These are phyloP conservation scores for Hippasteria phrygiana DNA, from an alignment of 53 echinoderm and acorn worm species.

Conservation along the genomic window DNA sequence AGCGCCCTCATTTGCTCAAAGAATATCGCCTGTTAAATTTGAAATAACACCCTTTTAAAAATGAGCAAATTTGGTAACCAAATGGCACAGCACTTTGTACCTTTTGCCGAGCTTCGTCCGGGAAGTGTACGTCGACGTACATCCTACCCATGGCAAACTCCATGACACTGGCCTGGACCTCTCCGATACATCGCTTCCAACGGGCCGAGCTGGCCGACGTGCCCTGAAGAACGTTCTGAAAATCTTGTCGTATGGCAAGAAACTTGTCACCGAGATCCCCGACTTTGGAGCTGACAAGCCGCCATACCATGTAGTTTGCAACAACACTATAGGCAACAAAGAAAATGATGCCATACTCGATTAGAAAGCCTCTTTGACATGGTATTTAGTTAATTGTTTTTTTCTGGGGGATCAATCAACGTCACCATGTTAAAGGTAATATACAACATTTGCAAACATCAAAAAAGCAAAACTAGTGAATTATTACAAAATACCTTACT, in stretches of 20 bases:
- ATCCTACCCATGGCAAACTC: slow-evolving; percentile 84
- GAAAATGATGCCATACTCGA: not conserved
- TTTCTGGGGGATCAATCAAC: no score
- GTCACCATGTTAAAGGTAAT: no score
- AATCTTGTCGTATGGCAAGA: slow-evolving; percentile 68
- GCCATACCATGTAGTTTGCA: slow-evolving; percentile 87
- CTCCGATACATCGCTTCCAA: slow-evolving; percentile 75
- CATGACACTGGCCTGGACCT: slow-evolving; percentile 70
- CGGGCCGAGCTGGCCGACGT: slow-evolving; percentile 65
- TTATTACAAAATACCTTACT: no score
- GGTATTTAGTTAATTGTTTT: no score
- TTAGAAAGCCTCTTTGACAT: no score
- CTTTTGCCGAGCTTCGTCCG: slow-evolving; percentile 76
- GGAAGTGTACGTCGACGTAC: slow-evolving; percentile 82
- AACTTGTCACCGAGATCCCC: slow-evolving; percentile 69
- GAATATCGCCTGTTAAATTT: no score
- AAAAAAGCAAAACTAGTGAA: no score
- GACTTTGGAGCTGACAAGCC: slow-evolving; percentile 54
- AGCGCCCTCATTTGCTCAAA: no score
- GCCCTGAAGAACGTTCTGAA: slow-evolving; percentile 67
- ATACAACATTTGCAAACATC: no score
- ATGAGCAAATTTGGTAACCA: not conserved
- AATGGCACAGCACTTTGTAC: slow-evolving; percentile 58
- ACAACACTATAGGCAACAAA: slow-evolving; percentile 69
- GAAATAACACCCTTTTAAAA: not conserved